Evolutionary conservation across 2,888 invertebrate species (phyloP), one percentile per base, ranked within the genome.

Genomic region (Koerneria pararmatus): DNA sequence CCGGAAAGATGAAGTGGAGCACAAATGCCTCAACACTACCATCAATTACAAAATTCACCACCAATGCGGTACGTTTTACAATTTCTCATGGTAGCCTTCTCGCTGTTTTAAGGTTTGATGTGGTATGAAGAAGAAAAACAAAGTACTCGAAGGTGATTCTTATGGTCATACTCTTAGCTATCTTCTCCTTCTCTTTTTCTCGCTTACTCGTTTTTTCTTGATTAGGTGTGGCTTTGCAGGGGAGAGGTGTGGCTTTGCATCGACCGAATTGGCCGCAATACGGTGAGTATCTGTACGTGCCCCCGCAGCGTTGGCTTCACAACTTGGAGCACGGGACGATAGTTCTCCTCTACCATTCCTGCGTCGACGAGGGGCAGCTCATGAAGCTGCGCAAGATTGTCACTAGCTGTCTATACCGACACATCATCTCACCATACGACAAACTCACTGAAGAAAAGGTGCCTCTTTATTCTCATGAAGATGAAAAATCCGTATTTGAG

Each of bases 281-380:
- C 84, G 92, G 92, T 31, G 90, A 90, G 84, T 92, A 92, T 82
- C 85, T 85, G 61, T 92, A 89, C 84, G 77, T 91, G 24, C 92
- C 92, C 0, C 87, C 86, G 53, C 91, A 92, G 82, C 86, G 92
- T 76, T 92, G 91, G 90, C 78, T 92, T 4, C 91, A 91, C 78
- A 90, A 88, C 83, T 84, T 92, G 57, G 91, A 89, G 87, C 91
- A 91, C 82, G 92, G 92, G 11, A 89, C 88, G 5, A 86, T 91
- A 48, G 90, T 90, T 1, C 88, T 91, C 88, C 84, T 92, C n/a
- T 91, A 91, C 82, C 91, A 92, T 85, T 92, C 92, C 0, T 92
- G 92, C 85, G 89, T 90, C 4, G 88, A 89, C 82, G 85, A 85
- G 0, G 82, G 86, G 15, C 88, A 90, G 85, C 87, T 91, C 0